phyloP scores from a whole-genome alignment of 1,140 invertebrate genomes.

The Drosophila fuyamai region DNA sequence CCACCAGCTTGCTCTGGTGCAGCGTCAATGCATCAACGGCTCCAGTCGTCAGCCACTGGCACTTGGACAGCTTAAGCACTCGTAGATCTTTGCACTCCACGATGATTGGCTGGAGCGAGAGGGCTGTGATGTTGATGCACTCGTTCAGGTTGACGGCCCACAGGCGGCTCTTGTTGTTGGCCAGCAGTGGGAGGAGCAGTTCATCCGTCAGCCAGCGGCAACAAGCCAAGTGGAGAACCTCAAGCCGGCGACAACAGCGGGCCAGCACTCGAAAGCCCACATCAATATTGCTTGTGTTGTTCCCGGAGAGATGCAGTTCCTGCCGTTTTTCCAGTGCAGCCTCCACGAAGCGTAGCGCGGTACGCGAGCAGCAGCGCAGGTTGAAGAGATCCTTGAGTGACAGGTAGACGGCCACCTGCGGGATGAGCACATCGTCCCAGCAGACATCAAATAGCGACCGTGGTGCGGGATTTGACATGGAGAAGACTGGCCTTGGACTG shows the following conservation, averaged over 20 bases:
- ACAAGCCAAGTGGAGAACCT: slow-evolving; percentile 85
- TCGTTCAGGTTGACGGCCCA: slow-evolving; percentile 86
- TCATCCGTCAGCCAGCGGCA: slow-evolving; percentile 85
- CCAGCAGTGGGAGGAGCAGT: slow-evolving; percentile 85
- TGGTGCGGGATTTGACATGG: slow-evolving; percentile 5
- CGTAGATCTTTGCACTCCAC: slow-evolving; percentile 86
- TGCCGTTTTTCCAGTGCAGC: slow-evolving; percentile 51
- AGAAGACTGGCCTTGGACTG: slow-evolving; percentile 24
- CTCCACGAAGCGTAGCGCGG: slow-evolving; percentile 62
- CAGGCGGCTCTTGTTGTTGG: slow-evolving; percentile 85
- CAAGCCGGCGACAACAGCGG: slow-evolving; percentile 85
- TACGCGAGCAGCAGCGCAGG: slow-evolving; percentile 86
- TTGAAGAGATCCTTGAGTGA: slow-evolving; percentile 86
- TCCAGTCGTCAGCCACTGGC: slow-evolving; percentile 86
- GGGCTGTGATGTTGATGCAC: slow-evolving; percentile 86
- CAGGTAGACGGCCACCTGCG: slow-evolving; percentile 85
- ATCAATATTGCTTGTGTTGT: slow-evolving; percentile 64
- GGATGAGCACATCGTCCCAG: slow-evolving; percentile 87
- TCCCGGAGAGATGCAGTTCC: slow-evolving; percentile 70
- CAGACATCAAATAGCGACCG: slow-evolving; percentile 85
- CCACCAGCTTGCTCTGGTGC: slow-evolving; percentile 85
- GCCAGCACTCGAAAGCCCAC: slow-evolving; percentile 85
- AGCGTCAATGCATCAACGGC: slow-evolving; percentile 86
- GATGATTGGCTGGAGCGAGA: slow-evolving; percentile 86
- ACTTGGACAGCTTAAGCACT: slow-evolving; percentile 85